These are phyloP conservation scores for Phlogophora meticulosa DNA, from an alignment of 2,888 invertebrate genomes.

Conservation along the genomic window DNA sequence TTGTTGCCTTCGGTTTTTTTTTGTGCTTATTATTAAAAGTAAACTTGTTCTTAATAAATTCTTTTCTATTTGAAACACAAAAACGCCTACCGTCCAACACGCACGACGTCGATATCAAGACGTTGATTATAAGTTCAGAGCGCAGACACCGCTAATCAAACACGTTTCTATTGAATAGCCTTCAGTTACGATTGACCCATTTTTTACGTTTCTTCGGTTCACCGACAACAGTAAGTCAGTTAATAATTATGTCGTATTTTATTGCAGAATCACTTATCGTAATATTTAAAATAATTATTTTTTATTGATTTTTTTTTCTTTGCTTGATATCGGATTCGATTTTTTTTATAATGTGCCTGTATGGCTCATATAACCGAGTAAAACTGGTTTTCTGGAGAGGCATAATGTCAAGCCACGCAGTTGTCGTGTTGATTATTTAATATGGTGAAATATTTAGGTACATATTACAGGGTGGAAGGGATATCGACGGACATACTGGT, in stretches of 20 bases:
- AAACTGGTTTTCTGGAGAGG: slow-evolving; percentile 1
- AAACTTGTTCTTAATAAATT: no score
- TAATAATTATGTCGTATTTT: not conserved
- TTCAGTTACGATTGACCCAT: slow-evolving; percentile 35
- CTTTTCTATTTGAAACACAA: not conserved
- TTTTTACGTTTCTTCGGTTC: slow-evolving; percentile 18
- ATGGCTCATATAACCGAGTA: not conserved
- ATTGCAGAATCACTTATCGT: slow-evolving; percentile 6
- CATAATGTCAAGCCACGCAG: not conserved
- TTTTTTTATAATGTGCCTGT: not conserved
- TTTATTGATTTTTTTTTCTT: not conserved
- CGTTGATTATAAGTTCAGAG: slow-evolving; percentile 17
- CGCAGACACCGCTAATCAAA: slow-evolving; percentile 34
- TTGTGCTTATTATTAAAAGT: no score
- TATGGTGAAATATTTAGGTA: slow-evolving; percentile 11
- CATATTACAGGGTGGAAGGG: no score
- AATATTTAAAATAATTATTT: slow-evolving; percentile 13
- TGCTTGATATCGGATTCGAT: slow-evolving; percentile 11
- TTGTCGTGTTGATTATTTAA: not conserved
- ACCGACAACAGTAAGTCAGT: slow-evolving; percentile 17
- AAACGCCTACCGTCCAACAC: slow-evolving; percentile 9
- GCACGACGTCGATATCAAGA: slow-evolving; percentile 5
- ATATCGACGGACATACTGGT: no score
- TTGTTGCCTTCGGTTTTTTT: no score
- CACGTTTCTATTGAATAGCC: slow-evolving; percentile 9